phyloP scores from a whole-genome alignment of 2,888 invertebrate genomes.

The Drosophila infuscata region DNA sequence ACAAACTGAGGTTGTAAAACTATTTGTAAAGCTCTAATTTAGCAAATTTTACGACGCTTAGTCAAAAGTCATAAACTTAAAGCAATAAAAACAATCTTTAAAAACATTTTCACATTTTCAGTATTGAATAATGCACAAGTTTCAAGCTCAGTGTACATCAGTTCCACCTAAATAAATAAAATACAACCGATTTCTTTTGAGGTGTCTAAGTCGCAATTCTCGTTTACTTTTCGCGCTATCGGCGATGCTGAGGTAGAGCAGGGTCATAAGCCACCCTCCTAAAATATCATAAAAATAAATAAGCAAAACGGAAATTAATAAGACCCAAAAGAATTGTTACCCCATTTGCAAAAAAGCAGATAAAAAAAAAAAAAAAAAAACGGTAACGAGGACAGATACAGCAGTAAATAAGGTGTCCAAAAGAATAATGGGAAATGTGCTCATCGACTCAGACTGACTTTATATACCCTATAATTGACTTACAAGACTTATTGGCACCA shows the following conservation, averaged over 20 bases:
- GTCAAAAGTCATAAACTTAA: not conserved
- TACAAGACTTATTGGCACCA: not conserved
- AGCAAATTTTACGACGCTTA: not conserved
- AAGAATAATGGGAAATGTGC: slow-evolving; percentile 7
- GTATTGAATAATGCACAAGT: not conserved
- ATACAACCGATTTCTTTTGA: slow-evolving; percentile 1
- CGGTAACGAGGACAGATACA: not conserved
- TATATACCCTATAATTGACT: not conserved
- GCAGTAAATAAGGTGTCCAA: not conserved
- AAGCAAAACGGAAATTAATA: slow-evolving; percentile 69
- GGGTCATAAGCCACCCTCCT: not conserved
- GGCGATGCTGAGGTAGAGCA: not conserved
- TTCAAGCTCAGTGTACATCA: not conserved
- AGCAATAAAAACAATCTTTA: not conserved
- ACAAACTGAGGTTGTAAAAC: not conserved
- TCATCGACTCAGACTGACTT: not conserved
- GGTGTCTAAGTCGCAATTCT: not conserved
- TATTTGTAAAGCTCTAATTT: too few relatives aligned
- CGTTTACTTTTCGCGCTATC: not conserved
- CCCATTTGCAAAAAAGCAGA: slow-evolving; percentile 9
- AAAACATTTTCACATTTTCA: not conserved
- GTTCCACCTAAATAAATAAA: slow-evolving; percentile 4
- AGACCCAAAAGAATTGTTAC: slow-evolving; percentile 21
- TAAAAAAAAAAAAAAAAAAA: not conserved
- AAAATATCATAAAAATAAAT: slow-evolving; percentile 61